phyloP scores from a whole-genome alignment of 2,888 invertebrate genomes.

The Mystacides longicornis region DNA sequence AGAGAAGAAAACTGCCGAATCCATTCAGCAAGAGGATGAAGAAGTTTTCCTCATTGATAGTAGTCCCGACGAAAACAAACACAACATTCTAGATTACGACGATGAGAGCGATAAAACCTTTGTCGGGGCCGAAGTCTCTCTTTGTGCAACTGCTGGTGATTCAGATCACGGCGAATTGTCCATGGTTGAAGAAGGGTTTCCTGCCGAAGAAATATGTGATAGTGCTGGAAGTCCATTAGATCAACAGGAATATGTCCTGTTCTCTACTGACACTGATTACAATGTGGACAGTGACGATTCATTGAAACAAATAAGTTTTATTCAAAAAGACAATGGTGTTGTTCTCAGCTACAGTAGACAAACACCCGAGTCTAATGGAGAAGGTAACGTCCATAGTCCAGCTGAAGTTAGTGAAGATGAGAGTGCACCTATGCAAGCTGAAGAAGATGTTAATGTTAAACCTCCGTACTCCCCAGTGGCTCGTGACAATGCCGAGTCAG shows the following conservation, averaged over 20 bases:
- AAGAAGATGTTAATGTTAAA: slow-evolving; percentile 19
- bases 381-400: slow-evolving; percentile 17
- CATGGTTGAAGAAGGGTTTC: slow-evolving; percentile 50
- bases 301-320: slow-evolving; percentile 34
- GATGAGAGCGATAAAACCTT: slow-evolving; percentile 52
- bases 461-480: slow-evolving; percentile 26
- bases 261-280: slow-evolving; percentile 54
- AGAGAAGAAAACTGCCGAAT: slow-evolving; percentile 28
- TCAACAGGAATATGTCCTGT: slow-evolving; percentile 56
- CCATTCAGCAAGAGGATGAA: slow-evolving; percentile 29
- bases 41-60: slow-evolving; percentile 32
- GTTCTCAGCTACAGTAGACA: slow-evolving; percentile 30
- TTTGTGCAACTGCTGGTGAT: slow-evolving; percentile 50
- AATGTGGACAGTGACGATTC: slow-evolving; percentile 50
- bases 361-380: slow-evolving; percentile 30
- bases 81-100: slow-evolving; percentile 52
- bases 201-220: slow-evolving; percentile 47
- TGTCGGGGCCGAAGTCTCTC: slow-evolving; percentile 50
- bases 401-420: slow-evolving; percentile 25
- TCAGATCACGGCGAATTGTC: slow-evolving; percentile 52
- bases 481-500: slow-evolving; percentile 45
- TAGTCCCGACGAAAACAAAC: slow-evolving; percentile 39
- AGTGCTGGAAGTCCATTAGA: slow-evolving; percentile 56
- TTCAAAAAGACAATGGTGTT: slow-evolving; percentile 36
- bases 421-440: slow-evolving; percentile 16